Percentiles rank a stretch among this genome's conserved stretches.
Evolutionary conservation across 1,140 invertebrate species (phyloP).

Genomic region (Conopomorpha cramerella): DNA sequence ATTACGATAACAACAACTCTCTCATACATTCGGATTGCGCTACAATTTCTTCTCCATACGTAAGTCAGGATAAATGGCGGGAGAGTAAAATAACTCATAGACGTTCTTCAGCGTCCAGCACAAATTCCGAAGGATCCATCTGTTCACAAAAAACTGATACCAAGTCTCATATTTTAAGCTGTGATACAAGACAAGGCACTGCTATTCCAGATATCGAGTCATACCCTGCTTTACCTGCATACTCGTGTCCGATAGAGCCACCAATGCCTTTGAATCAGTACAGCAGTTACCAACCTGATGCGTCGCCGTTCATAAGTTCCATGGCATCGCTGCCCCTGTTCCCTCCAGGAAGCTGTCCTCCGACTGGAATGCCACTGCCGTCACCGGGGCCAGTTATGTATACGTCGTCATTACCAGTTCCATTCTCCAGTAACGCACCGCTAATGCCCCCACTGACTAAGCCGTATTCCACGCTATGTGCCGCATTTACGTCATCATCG

Average conservation of each 20-base stretch:
- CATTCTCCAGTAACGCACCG: constrained; percentile 59
- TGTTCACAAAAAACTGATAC: constrained; percentile 49
- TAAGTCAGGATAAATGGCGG: constrained; percentile 71
- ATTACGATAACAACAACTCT: constrained; percentile 47
- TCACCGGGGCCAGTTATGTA: constrained; percentile 66
- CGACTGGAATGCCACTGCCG: constrained; percentile 65
- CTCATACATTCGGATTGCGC: constrained; percentile 64
- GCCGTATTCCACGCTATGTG: constrained; percentile 60
- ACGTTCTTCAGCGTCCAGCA: constrained; percentile 70
- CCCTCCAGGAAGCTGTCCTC: constrained; percentile 35
- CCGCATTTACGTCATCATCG: constrained; percentile 77
- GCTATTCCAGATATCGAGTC: constrained; percentile 42
- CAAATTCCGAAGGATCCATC: constrained; percentile 65
- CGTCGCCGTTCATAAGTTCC: constrained; percentile 62
- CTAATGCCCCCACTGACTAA: constrained; percentile 22
- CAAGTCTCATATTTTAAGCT: constrained; percentile 27
- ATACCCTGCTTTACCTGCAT: constrained; percentile 52
- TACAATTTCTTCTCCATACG: constrained; percentile 68
- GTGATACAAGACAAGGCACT: constrained; percentile 27
- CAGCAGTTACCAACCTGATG: constrained; percentile 53
- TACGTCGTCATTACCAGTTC: constrained; percentile 62
- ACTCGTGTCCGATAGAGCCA: constrained; percentile 48
- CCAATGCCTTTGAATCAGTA: constrained; percentile 50
- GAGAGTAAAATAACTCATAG: constrained; percentile 73
- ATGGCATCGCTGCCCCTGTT: constrained; percentile 66